Base-by-base conservation (phyloP, 1,140 invertebrate genomes). In the Bombus consobrinus region DNA sequence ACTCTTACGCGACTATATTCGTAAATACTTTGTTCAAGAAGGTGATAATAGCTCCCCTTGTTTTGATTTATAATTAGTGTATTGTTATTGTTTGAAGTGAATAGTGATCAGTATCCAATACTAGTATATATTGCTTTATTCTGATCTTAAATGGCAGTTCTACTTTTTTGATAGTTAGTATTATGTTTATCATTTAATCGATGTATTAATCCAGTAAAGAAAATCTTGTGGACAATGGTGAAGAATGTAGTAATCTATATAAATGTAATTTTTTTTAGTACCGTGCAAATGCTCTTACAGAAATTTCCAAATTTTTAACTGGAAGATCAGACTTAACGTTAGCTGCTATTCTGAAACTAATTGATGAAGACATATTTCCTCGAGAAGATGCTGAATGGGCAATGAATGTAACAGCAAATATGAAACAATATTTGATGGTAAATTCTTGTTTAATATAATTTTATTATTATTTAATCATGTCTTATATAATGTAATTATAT, bases 311-410 rank as follows among this genome's bases (percentile, higher is more conserved):
- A 87, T 77, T 94, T 8, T 41, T 95, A 9, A 93, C 81, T 34
- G 91, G 92, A 73, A 93, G 94, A 59, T 97, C 96, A 37, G 94
- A 97, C 47, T 96, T 96, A 90, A 97, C 96, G 2, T 92, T 97
- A 68, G 96, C 97, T 6, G 96, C 97, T 0, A 96, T 98, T n/a
- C 90, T 97, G 32, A 96, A 96, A 88, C 93, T 98, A 32, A 92
- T 97, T 2, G 96, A 97, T 88, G 93, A 95, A 43, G 95, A 97
- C 84, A 86, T 97, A 15, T 87, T 98, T 28, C 97, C 97, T 1
- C 92, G 95, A 84, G 96, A 96, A 71, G 96, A 97, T 76, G 91
- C 92, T 41, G 94, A 96, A 79, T 97, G 97, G 96, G 97, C 97
- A 10, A 95, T 96, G 89, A 94, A 95, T 66, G 91, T 96, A 25